These are phyloP conservation scores for Eretmocerus hayati DNA, from an alignment of 2,888 invertebrate species.

Conservation along the genomic window DNA sequence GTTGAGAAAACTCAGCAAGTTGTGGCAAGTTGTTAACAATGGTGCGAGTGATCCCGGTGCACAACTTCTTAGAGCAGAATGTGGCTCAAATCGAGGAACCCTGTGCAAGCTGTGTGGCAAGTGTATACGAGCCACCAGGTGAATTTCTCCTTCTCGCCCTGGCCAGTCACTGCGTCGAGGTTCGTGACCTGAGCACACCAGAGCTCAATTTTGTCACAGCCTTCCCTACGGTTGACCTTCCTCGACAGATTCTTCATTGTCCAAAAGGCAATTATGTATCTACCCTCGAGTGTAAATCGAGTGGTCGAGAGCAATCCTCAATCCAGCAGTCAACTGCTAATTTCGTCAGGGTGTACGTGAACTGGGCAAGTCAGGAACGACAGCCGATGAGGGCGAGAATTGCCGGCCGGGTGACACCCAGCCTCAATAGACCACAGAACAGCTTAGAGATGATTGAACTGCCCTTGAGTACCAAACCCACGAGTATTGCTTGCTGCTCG, in stretches of 20 bases:
- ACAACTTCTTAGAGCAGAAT: slow-evolving; percentile 61
- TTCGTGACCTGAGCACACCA: slow-evolving; percentile 49
- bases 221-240: slow-evolving; percentile 68
- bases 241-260: slow-evolving; percentile 61
- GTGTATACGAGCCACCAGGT: slow-evolving; percentile 24
- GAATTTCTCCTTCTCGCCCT: slow-evolving; percentile 57
- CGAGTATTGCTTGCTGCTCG: slow-evolving; percentile 59
- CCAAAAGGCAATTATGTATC: slow-evolving; percentile 63
- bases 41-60: slow-evolving; percentile 64
- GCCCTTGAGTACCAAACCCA: slow-evolving; percentile 57
- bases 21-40: too few species aligned
- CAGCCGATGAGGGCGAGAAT: slow-evolving; percentile 62
- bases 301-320: too few species aligned
- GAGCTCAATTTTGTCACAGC: slow-evolving; percentile 51
- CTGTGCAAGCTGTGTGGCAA: slow-evolving; percentile 57
- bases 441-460: slow-evolving; percentile 69
- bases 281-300: slow-evolving; percentile 56
- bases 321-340: too few species aligned
- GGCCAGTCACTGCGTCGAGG: slow-evolving; percentile 56
- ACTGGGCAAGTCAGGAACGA: slow-evolving; percentile 56
- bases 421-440: slow-evolving; percentile 56
- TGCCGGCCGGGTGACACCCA: slow-evolving; percentile 68
- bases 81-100: slow-evolving; percentile 61
- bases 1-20: too few species aligned
- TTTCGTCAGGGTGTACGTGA: slow-evolving; percentile 67